A percentile compares a stretch with the other conserved stretches of the same genome.
Evolutionary conservation across 2,888 invertebrate genomes (phyloP).

Genomic region (Lasioglossum pauxillum): DNA sequence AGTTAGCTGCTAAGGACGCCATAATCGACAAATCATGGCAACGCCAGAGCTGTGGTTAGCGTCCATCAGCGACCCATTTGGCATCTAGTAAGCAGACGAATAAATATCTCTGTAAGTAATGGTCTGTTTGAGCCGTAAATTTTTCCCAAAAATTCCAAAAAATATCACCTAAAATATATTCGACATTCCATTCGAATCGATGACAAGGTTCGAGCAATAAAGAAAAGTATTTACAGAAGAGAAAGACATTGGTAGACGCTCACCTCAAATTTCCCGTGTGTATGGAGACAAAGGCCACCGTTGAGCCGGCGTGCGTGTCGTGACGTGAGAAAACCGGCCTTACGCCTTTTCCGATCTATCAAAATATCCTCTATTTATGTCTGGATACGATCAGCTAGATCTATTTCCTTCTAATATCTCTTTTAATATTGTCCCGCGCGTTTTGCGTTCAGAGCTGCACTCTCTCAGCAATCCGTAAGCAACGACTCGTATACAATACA

Average conservation of each 20-base stretch:
- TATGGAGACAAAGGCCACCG: slow-evolving; percentile 74
- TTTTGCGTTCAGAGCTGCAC: slow-evolving; percentile 14
- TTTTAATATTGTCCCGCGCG: slow-evolving; percentile 45
- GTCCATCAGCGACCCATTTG: slow-evolving; percentile 50
- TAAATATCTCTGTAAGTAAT: slow-evolving; percentile 66
- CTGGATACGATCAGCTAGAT: neutral
- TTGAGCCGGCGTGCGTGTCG: slow-evolving; percentile 75
- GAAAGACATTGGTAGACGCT: slow-evolving; percentile 27
- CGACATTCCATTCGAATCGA: neutral
- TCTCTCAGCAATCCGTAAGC: neutral
- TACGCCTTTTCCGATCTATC: neutral
- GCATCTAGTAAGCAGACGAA: slow-evolving; percentile 32
- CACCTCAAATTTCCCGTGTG: slow-evolving; percentile 51
- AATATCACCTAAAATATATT: neutral
- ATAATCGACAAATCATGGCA: slow-evolving; percentile 70
- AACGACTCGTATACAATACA: slow-evolving; percentile 19
- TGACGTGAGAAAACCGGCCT: slow-evolving; percentile 52
- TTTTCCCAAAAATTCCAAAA: slow-evolving; percentile 27
- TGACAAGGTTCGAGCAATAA: neutral
- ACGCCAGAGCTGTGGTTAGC: slow-evolving; percentile 56
- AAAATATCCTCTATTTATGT: slow-evolving; percentile 11
- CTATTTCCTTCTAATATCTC: slow-evolving; percentile 16
- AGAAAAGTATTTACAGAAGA: slow-evolving; percentile 28
- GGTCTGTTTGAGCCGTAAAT: neutral
- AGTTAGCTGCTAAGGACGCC: slow-evolving; percentile 61